phyloP scores from a whole-genome alignment of 2,113 vertebrate species.

The Phycodurus eques region DNA sequence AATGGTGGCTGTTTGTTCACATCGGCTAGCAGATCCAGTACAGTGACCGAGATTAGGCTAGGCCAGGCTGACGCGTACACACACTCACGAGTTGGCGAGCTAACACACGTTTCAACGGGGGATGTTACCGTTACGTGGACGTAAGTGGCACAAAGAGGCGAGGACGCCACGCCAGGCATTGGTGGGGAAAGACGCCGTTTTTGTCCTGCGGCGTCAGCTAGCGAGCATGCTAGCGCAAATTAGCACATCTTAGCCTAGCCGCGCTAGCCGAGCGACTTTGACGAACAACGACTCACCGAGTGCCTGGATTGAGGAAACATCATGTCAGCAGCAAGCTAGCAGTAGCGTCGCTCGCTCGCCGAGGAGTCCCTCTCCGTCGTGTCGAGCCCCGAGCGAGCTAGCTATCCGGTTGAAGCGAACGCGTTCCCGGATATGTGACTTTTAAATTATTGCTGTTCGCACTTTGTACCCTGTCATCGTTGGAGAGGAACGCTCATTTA shows the following conservation, averaged over 20 bases:
- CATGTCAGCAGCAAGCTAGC: slow-evolving; percentile 71
- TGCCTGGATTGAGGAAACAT: slow-evolving; percentile 84
- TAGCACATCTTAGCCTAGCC: slow-evolving; percentile 34
- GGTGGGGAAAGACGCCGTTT: slow-evolving; percentile 22
- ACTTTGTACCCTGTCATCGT: slow-evolving; percentile 69
- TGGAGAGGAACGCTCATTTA: slow-evolving; percentile 46
- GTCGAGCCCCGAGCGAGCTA: slow-evolving; percentile 23
- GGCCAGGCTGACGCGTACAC: not conserved
- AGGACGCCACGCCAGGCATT: not conserved
- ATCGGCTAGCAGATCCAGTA: not conserved
- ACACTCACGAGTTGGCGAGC: not conserved
- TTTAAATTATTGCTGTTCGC: slow-evolving; percentile 53
- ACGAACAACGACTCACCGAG: slow-evolving; percentile 69
- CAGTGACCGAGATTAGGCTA: not conserved
- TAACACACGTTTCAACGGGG: not conserved
- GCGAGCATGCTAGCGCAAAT: slow-evolving; percentile 29
- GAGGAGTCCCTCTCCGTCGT: slow-evolving; percentile 34
- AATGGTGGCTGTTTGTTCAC: not conserved
- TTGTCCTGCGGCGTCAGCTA: slow-evolving; percentile 46
- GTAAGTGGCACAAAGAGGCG: not conserved
- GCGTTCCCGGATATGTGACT: slow-evolving; percentile 44
- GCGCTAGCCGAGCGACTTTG: not conserved
- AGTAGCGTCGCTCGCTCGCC: slow-evolving; percentile 34
- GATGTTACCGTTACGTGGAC: not conserved
- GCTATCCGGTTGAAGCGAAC: slow-evolving; percentile 65